Base-by-base conservation (phyloP, 2,888 invertebrate species). In the Matsumyia berberina region DNA sequence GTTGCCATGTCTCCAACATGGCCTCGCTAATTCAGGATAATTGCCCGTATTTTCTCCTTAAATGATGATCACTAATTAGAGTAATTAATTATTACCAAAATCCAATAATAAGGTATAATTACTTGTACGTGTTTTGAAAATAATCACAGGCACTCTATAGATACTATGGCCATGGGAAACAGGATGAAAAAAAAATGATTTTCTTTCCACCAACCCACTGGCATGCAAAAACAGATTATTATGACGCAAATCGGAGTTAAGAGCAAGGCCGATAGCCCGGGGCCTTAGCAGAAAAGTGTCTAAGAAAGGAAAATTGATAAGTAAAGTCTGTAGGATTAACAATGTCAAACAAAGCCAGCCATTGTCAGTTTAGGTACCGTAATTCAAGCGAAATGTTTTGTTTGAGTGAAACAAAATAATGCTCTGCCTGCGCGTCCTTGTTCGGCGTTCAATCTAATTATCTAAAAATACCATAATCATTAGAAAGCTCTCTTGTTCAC, bases 141-240 rank as follows among this genome's bases (percentile, higher is more conserved):
- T 33, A 53, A 53, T 33, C 53, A 53, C 31, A n/a, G 49, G 49
- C 33, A 15, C 51, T 31, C 31, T 51, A 6, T n/a, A n/a, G n/a
- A n/a, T n/a, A n/a, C n/a, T n/a, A n/a, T n/a, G n/a, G n/a, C n/a
- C n/a, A n/a, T n/a, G n/a, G n/a, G n/a, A n/a, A n/a, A n/a, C n/a
- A n/a, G n/a, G n/a, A n/a, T n/a, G n/a, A n/a, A n/a, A n/a, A n/a
- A n/a, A n/a, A n/a, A n/a, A n/a, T n/a, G n/a, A n/a, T n/a, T n/a
- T n/a, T n/a, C n/a, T n/a, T n/a, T n/a, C n/a, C n/a, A n/a, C n/a
- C n/a, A n/a, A n/a, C n/a, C n/a, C n/a, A n/a, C 24, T 24, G 24
- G 2, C 24, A 24, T 24, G 24, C 2, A 24, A 24, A 24, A 24
- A 24, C 24, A 24, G n/a, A n/a, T n/a, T n/a, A n/a, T n/a, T n/a